Base-by-base conservation (phyloP, 1,140 invertebrate genomes). In the Leptestheria dahalacensis region DNA sequence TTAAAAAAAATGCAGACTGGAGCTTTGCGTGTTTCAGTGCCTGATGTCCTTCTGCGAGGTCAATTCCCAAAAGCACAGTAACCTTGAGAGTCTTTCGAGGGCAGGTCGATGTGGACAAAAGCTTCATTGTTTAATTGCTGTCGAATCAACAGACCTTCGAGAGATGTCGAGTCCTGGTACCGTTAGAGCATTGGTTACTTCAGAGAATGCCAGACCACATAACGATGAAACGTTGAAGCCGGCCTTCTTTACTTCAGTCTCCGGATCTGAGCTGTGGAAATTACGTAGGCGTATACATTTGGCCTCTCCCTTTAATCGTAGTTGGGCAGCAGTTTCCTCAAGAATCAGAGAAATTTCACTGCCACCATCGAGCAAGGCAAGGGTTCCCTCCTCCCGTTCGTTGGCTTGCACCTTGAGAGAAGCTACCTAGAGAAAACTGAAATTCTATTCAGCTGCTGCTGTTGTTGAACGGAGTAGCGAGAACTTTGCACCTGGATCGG, bases 241-340 rank as follows among this genome's bases (percentile, higher is more conserved):
- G 0, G 51, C 58, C 6, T 10, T 23, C 3, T 1, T 51, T 29
- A 48, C 21, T 12, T 23, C 21, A 1, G 51, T 18, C 3, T n/a
- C 41, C 2, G 58, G 58, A n/a, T 59, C 58, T 6, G 15, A 12
- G 3, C 58, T 48, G 21, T 59, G 48, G 48, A 59, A 50, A 1
- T 24, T 52, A 3, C n/a, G 25, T 9, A 59, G 24, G 10, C 48
- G 48, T 15, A 50, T 9, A 12, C 11, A 15, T 25, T 49, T 18
- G 1, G 41, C 47, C 11, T 29, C 10, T 33, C 46, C 33, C 6
- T 18, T 18, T 15, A 25, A 18, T 59, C 1, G 2, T 6, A 50
- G 48, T 24, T 59, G 12, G 23, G 25, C n/a, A 21, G 55, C 11
- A n/a, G 47, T 3, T 12, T 46, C 46, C 21, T 47, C 26, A 18